Percentiles rank a stretch among this genome's conserved stretches.
These are phyloP conservation scores for Leucopsar rothschildi DNA, from an alignment of 2,113 vertebrate species.

Conservation along the genomic window DNA sequence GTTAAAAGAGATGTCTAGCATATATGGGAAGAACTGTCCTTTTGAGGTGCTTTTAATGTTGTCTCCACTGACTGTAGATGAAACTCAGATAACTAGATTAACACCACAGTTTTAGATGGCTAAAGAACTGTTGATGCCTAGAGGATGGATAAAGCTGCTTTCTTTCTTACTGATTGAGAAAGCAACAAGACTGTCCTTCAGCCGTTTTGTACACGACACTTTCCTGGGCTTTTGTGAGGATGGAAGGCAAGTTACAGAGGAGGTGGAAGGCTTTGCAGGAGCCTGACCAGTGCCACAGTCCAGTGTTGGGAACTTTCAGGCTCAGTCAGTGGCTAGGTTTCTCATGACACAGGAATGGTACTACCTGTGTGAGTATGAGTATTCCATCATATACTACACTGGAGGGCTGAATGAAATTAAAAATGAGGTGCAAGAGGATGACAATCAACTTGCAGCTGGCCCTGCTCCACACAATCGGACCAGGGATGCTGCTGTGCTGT, in stretches of 20 bases:
- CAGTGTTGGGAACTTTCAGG: background rate
- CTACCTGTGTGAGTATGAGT: background rate
- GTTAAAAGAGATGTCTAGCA: background rate
- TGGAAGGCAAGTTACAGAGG: background rate
- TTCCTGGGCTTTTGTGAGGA: background rate
- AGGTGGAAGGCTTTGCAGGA: background rate
- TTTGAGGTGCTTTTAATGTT: background rate
- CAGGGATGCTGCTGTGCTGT: background rate
- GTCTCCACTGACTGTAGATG: background rate
- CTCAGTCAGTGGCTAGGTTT: background rate
- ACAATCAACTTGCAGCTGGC: background rate
- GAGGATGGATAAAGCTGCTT: background rate
- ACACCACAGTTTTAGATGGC: background rate
- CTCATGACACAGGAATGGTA: background rate
- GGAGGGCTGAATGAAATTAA: background rate
- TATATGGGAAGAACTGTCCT: background rate
- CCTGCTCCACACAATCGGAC: background rate
- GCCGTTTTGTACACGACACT: fast-evolving
- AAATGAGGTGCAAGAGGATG: background rate
- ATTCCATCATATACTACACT: fast-evolving
- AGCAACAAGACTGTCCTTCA: background rate
- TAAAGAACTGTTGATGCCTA: background rate
- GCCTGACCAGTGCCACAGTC: background rate
- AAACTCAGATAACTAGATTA: background rate
- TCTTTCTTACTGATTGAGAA: background rate